Conservation (phyloP, 2,888 invertebrate species). For the Agrochola macilenta region DNA sequence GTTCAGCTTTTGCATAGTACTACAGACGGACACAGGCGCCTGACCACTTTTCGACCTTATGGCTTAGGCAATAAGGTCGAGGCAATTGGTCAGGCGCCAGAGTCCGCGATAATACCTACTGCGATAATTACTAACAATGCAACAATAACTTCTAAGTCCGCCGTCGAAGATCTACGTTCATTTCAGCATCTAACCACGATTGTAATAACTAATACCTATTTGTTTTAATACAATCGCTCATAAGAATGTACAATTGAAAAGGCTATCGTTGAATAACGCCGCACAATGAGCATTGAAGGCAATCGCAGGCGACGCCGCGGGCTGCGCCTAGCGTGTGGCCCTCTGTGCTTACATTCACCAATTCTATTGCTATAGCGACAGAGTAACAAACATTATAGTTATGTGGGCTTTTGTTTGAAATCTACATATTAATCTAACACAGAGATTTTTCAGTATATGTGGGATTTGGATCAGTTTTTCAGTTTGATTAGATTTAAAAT, state of each 20-base stretch:
- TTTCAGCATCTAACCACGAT: conserved; percentile 57
- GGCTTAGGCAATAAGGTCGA: too few relatives aligned
- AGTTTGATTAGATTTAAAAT: too few relatives aligned
- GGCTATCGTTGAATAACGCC: conserved; percentile 79
- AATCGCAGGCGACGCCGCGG: conserved; percentile 75
- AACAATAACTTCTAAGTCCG: conserved; percentile 27
- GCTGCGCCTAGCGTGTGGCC: conserved; percentile 76
- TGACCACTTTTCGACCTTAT: too few relatives aligned
- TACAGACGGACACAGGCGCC: too few relatives aligned
- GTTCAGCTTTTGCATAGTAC: not conserved
- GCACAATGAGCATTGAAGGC: conserved; percentile 83
- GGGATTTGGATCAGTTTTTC: not conserved
- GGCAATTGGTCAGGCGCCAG: too few relatives aligned
- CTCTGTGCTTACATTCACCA: conserved; percentile 58
- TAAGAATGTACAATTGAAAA: conserved; percentile 80
- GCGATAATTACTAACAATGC: conserved; percentile 39
- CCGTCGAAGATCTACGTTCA: conserved; percentile 24
- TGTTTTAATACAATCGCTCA: conserved; percentile 73
- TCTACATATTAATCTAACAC: not conserved
- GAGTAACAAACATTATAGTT: conserved; percentile 45
- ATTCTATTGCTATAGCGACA: conserved; percentile 62
- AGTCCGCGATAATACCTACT: not conserved
- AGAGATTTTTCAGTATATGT: not conserved
- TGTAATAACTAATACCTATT: conserved; percentile 63
- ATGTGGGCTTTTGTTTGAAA: not conserved